Conservation (phyloP, 2,888 invertebrate species). For the Agonopterix alstromeriana region DNA sequence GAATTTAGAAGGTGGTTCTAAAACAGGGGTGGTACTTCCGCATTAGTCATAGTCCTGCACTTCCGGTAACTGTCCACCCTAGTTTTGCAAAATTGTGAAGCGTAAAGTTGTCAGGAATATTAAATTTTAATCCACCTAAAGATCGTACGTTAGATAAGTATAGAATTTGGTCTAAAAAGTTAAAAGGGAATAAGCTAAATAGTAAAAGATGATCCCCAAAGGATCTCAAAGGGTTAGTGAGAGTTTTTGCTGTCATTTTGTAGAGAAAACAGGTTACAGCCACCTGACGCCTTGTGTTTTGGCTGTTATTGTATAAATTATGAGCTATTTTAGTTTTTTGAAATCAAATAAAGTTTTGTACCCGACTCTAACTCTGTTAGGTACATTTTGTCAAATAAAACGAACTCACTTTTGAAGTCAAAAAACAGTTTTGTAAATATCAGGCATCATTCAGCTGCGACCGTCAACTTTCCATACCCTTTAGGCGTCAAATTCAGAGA, state of each 20-base stretch:
- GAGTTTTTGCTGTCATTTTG: constrained; percentile 59
- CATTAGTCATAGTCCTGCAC: constrained; percentile 19
- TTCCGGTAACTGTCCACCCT: constrained; percentile 20
- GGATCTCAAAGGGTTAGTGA: constrained; percentile 50
- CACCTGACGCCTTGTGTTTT: constrained; percentile 49
- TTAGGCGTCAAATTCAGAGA: no score
- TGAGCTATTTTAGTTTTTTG: no score
- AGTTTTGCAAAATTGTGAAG: constrained; percentile 3
- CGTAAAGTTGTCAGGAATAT: no score
- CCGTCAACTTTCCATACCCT: no score
- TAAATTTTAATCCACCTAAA: no score
- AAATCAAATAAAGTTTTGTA: no score
- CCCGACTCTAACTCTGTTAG: no score
- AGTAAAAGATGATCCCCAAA: constrained; percentile 8
- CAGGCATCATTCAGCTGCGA: no score
- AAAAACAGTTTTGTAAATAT: no score
- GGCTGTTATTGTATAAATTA: background rate
- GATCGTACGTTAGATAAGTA: no score
- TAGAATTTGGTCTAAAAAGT: background rate
- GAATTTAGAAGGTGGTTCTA: background rate
- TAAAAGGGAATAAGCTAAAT: background rate
- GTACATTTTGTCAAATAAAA: no score
- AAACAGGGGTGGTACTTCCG: constrained; percentile 28
- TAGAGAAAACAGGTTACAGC: constrained; percentile 49
- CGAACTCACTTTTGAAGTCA: no score